Evolutionary conservation across 1,140 invertebrate genomes (phyloP).

Genomic region (Drosophila ercepeae): DNA sequence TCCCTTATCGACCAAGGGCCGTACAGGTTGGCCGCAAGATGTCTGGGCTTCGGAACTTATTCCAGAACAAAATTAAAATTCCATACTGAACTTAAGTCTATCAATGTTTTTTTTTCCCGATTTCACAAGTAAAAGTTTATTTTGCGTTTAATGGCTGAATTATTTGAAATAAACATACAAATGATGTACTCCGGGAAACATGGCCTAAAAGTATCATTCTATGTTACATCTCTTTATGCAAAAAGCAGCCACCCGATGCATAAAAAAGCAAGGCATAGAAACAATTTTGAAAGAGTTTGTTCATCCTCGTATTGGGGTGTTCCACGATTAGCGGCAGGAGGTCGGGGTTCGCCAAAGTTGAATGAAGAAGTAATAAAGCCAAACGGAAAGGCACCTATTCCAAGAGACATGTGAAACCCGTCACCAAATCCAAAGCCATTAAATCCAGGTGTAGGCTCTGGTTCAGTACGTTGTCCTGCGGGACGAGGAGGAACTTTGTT

Average conservation of each 20-base stretch:
- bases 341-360: slow-evolving; percentile 94
- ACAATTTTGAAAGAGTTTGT: slow-evolving; percentile 95
- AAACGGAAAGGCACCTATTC: slow-evolving; percentile 99
- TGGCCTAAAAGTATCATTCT: no score
- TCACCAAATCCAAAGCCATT: slow-evolving; percentile 95
- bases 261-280: slow-evolving; percentile 95
- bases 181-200: no score
- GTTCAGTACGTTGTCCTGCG: slow-evolving; percentile 94
- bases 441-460: slow-evolving; percentile 89
- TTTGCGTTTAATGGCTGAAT: no score
- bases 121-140: no score
- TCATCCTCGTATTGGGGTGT: slow-evolving; percentile 95
- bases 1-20: slow-evolving; percentile 85
- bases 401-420: slow-evolving; percentile 99
- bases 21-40: slow-evolving; percentile 97
- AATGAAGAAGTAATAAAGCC: slow-evolving; percentile 99
- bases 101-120: background rate
- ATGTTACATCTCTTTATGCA: slow-evolving; percentile 86
- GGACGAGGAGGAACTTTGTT: slow-evolving; percentile 94
- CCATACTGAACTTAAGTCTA: background rate
- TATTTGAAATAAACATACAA: no score
- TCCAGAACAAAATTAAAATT: slow-evolving; percentile 86
- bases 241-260: slow-evolving; percentile 96
- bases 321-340: slow-evolving; percentile 90
- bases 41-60: slow-evolving; percentile 93